phyloP scores from a whole-genome alignment of 92 coral and sea anemone species.

The Palythoa heliodiscus region DNA sequence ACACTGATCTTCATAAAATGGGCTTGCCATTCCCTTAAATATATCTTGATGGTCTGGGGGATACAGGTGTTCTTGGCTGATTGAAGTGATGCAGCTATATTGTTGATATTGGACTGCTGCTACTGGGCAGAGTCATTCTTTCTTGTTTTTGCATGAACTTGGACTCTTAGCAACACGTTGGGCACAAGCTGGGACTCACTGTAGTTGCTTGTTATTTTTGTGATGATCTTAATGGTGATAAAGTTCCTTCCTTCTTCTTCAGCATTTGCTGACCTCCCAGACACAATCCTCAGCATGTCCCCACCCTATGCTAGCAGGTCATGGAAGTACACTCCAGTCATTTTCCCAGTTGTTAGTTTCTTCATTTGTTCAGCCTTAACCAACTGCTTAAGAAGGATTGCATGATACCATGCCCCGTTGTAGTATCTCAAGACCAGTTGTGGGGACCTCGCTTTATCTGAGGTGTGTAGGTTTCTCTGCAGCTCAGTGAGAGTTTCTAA shows the following conservation, averaged over 20 bases:
- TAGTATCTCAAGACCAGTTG: constrained; percentile 21
- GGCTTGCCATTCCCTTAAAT: constrained; percentile 58
- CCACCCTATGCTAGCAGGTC: constrained; percentile 47
- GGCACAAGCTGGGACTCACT: constrained; percentile 52
- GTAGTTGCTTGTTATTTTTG: constrained; percentile 59
- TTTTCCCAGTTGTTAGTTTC: constrained; percentile 47
- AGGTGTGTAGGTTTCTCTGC: constrained; percentile 45
- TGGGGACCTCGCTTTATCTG: constrained; percentile 23
- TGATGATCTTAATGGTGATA: constrained; percentile 45
- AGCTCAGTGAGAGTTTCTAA: constrained; percentile 46
- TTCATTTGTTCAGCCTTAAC: constrained; percentile 28
- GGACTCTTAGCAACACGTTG: constrained; percentile 38
- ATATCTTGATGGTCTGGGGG: constrained; percentile 36
- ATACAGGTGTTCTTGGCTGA: constrained; percentile 44
- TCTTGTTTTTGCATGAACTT: constrained; percentile 25
- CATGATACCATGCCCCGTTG: constrained; percentile 58
- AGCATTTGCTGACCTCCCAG: constrained; percentile 60
- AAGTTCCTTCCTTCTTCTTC: constrained; percentile 59
- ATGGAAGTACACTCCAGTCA: constrained; percentile 66
- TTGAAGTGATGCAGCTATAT: constrained; percentile 36
- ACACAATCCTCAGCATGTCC: constrained; percentile 32
- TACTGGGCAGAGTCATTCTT: constrained; percentile 39
- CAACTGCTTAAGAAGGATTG: constrained; percentile 43
- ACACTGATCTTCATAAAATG: constrained; percentile 54
- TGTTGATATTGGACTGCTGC: constrained; percentile 49